These are phyloP conservation scores for Phalacrocorax brasilianus DNA, from an alignment of 2,113 vertebrate species.

Conservation along the genomic window DNA sequence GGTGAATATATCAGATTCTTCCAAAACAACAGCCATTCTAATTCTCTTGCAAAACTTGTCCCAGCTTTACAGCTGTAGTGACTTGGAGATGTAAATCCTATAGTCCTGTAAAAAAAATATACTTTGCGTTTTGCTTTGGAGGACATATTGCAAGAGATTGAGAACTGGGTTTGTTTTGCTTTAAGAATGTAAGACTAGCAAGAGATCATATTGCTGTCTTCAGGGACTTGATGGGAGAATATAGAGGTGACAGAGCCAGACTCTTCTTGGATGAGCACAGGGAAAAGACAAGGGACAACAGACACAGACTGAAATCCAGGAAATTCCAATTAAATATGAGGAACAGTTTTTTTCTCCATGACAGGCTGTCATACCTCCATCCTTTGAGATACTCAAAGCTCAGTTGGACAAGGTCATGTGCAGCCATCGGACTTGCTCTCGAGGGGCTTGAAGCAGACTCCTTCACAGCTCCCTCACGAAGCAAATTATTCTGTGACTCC, in stretches of 20 bases:
- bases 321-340: background rate
- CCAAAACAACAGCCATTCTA: background rate
- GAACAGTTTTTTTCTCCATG: background rate
- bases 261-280: background rate
- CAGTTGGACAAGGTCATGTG: rapidly evolving
- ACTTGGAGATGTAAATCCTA: background rate
- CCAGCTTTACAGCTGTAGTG: background rate
- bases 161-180: background rate
- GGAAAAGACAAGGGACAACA: background rate
- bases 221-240: background rate
- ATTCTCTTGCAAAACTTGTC: background rate
- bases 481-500: background rate
- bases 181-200: background rate
- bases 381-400: background rate
- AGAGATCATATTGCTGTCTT: background rate
- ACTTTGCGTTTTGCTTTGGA: background rate
- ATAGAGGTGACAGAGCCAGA: background rate
- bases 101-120: background rate
- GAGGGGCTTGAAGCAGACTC: background rate
- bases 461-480: background rate
- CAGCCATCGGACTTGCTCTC: background rate
- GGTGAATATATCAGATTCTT: background rate
- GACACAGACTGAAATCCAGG: background rate
- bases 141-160: background rate
- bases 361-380: background rate